Conservation (phyloP, 2,888 invertebrate genomes). For the Tenodera sinensis region DNA sequence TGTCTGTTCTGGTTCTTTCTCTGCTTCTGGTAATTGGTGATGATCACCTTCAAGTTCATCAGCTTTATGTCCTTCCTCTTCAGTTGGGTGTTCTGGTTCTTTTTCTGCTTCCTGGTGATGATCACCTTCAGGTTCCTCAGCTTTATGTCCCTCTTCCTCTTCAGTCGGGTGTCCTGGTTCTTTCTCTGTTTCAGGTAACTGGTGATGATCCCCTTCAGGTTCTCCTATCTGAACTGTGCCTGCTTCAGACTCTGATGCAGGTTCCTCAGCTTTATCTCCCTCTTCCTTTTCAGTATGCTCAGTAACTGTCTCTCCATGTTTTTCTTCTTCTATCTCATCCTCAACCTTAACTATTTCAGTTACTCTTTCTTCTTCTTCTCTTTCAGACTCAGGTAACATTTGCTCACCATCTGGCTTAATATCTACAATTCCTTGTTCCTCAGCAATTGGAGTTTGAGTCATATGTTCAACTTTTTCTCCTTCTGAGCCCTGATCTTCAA, state of each 20-base stretch:
- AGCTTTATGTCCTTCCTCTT: slow-evolving; percentile 8
- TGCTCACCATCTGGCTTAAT: background rate
- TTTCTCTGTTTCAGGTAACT: background rate
- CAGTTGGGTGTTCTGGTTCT: slow-evolving; percentile 16
- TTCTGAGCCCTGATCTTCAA: background rate
- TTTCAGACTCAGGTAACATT: slow-evolving; percentile 5
- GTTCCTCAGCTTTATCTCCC: slow-evolving; percentile 10
- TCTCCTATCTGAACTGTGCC: background rate
- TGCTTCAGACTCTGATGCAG: background rate
- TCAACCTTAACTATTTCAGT: slow-evolving; percentile 21
- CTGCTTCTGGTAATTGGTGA: background rate
- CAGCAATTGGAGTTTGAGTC: slow-evolving; percentile 2
- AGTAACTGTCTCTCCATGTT: background rate
- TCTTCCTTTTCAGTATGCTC: slow-evolving; percentile 14
- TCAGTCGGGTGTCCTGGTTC: slow-evolving; percentile 21
- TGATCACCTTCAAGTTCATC: slow-evolving; percentile 18
- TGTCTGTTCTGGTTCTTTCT: slow-evolving; percentile 13
- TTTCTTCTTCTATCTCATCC: background rate
- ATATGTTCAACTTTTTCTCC: background rate
- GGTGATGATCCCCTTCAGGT: slow-evolving; percentile 12
- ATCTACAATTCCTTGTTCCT: slow-evolving; percentile 11
- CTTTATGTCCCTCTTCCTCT: background rate
- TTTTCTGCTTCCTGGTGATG: background rate
- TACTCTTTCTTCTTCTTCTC: slow-evolving; percentile 17
- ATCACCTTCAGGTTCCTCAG: slow-evolving; percentile 7